Evolutionary conservation across 37 sponge, comb jelly and placozoan genomes (phyloP).

Genomic region (Beroe forskalii): DNA sequence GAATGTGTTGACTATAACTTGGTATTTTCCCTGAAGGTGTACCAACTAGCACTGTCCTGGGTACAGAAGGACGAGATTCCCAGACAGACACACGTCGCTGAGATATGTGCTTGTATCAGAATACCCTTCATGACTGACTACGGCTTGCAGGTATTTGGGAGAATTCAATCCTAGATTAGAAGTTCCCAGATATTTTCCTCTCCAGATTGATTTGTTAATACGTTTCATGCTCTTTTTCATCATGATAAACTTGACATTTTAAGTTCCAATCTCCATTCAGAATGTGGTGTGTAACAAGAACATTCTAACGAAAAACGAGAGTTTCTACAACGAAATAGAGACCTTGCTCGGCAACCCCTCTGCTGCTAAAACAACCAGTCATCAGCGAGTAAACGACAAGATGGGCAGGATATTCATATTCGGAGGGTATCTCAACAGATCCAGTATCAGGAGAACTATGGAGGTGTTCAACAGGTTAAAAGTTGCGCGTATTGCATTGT

Average conservation of each 20-base stretch:
- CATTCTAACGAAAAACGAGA: slow-evolving; percentile 45
- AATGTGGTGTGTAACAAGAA: slow-evolving; percentile 52
- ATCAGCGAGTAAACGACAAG: slow-evolving; percentile 8
- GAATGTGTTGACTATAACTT: no score
- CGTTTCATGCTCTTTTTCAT: no score
- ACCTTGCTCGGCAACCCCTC: slow-evolving; percentile 6
- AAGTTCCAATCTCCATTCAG: neutral
- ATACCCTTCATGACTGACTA: slow-evolving; percentile 19
- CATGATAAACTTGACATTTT: neutral
- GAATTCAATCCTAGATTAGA: no score
- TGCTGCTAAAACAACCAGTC: no score
- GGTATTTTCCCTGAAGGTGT: no score
- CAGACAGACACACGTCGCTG: neutral
- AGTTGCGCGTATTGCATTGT: no score
- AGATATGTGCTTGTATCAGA: neutral
- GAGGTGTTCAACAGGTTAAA: slow-evolving; percentile 32
- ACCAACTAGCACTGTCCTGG: slow-evolving; percentile 15
- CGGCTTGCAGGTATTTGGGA: slow-evolving; percentile 44
- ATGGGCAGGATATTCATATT: slow-evolving; percentile 42
- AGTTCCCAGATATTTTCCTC: no score
- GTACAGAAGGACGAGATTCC: neutral
- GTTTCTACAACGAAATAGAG: slow-evolving; percentile 1
- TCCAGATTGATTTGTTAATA: no score
- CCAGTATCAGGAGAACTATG: slow-evolving; percentile 1
- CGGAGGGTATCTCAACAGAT: slow-evolving; percentile 36